Evolutionary conservation across 2,113 vertebrate genomes (phyloP), one percentile per base, ranked within the genome.

Genomic region (Ceratotherium simum): DNA sequence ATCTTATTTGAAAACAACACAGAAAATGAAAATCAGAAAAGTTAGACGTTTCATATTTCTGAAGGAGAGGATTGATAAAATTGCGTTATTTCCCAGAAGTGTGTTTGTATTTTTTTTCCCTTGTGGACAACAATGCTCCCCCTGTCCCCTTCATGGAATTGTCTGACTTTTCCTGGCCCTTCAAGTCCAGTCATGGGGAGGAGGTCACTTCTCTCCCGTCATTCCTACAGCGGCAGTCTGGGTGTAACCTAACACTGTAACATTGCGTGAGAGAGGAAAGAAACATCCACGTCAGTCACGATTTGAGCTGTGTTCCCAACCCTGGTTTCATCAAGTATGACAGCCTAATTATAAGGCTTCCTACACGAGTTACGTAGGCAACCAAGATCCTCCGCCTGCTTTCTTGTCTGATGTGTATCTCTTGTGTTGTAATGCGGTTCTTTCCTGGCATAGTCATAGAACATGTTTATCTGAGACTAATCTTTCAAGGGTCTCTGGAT

Each of bases 331-430:
- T 92, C 91, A 93, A 95, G 73, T 64, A 9, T 92, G 76, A 95
- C 92, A 98, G 81, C 18, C 5, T 82, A 97, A 97, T 97, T 97
- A 98, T 58, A 94, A 75, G 80, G 65, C 85, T 97, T 95, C 95
- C 23, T 95, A 89, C 46, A 60, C 21, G 78, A 96, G 70, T 85
- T 60, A 89, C 25, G 14, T 27, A 96, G 85, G 76, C 88, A 96
- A 85, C 93, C 82, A 87, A 87, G 25, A 95, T 86, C 29, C 25
- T 90, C 39, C 51, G 46, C 29, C 31, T 17, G 29, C 9, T 96
- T 96, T 92, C 42, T 97, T 86, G 51, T 75, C 13, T 90, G 27
- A 82, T 84, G 73, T 31, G 2, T 65, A 56, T 92, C 48, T 86
- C 78, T 12, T 31, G 25, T 78, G 31, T 70, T 87, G 11, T 51